These are phyloP conservation scores for Marronus borbonicus DNA, from an alignment of 2,888 invertebrate genomes.

Conservation along the genomic window DNA sequence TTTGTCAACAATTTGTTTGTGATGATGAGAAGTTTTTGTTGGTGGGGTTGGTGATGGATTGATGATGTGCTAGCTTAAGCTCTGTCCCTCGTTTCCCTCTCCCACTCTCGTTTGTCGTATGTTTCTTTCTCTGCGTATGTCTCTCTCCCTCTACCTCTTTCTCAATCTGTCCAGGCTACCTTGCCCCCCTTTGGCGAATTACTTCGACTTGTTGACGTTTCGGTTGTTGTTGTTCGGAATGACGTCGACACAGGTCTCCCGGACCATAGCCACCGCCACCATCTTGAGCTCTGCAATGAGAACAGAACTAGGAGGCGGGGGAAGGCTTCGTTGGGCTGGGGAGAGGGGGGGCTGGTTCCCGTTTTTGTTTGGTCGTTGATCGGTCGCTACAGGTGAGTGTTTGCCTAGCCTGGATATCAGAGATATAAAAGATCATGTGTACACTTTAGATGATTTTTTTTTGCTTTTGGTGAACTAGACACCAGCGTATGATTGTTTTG, in stretches of 20 bases:
- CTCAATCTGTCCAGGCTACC: conserved; percentile 74
- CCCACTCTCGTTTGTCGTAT: no score
- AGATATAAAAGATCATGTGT: conserved; percentile 46
- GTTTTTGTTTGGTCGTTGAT: background rate
- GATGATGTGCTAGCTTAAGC: conserved; percentile 71
- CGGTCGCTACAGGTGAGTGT: background rate
- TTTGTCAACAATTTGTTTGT: conserved; percentile 27
- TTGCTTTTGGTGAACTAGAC: background rate
- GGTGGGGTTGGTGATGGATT: conserved; percentile 62
- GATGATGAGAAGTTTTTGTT: conserved; percentile 32
- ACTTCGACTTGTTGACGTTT: conserved; percentile 74
- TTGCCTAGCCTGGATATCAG: conserved; percentile 55
- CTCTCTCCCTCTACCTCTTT: conserved; percentile 65
- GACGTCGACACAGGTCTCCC: conserved; percentile 66
- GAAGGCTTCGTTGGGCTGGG: conserved; percentile 36
- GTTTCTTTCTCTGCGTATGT: no score
- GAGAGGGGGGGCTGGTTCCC: background rate
- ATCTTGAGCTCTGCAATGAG: conserved; percentile 75
- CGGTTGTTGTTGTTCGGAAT: background rate
- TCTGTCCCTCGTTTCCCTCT: no score
- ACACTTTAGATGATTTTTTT: background rate
- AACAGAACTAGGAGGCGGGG: conserved; percentile 74
- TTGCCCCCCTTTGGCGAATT: conserved; percentile 69
- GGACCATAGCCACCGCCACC: conserved; percentile 61
- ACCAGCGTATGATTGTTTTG: conserved; percentile 45